These are phyloP conservation scores for Etheostoma spectabile DNA, from an alignment of 2,113 vertebrate species.

Conservation along the genomic window DNA sequence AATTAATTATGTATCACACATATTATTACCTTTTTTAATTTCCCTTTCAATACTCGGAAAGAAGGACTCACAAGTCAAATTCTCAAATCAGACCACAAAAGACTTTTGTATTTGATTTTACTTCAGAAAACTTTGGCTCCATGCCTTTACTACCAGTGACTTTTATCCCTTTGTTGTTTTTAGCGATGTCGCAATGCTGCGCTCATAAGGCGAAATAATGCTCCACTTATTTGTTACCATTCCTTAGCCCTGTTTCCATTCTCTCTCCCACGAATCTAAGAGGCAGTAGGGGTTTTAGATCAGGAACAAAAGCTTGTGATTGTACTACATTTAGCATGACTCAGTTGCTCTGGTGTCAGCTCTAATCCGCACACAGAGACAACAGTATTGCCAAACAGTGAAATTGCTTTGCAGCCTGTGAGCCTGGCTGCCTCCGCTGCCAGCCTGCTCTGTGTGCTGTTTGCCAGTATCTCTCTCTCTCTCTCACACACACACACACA, in stretches of 20 bases:
- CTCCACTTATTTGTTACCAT: conserved; percentile 61
- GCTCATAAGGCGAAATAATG: conserved; percentile 70
- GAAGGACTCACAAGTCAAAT: conserved; percentile 19
- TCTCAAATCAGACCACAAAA: conserved; percentile 14
- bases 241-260: conserved; percentile 55
- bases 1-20: neutral
- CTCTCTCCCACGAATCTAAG: conserved; percentile 60
- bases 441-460: conserved; percentile 74
- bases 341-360: conserved; percentile 81
- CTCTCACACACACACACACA: conserved; percentile 54
- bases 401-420: conserved; percentile 80
- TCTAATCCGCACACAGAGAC: conserved; percentile 82
- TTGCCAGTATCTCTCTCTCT: conserved; percentile 74
- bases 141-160: conserved; percentile 25
- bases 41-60: conserved; percentile 12
- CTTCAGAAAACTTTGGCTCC: conserved; percentile 37
- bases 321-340: conserved; percentile 84
- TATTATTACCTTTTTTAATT: conserved; percentile 8
- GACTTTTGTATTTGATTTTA: conserved; percentile 16
- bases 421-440: conserved; percentile 75
- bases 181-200: conserved; percentile 61
- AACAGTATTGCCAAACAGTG: conserved; percentile 83
- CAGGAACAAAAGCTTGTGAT: conserved; percentile 79
- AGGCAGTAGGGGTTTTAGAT: conserved; percentile 73
- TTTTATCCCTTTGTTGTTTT: conserved; percentile 61